Base-by-base conservation (phyloP, 2,113 vertebrate genomes). In the Dipodomys merriami region DNA sequence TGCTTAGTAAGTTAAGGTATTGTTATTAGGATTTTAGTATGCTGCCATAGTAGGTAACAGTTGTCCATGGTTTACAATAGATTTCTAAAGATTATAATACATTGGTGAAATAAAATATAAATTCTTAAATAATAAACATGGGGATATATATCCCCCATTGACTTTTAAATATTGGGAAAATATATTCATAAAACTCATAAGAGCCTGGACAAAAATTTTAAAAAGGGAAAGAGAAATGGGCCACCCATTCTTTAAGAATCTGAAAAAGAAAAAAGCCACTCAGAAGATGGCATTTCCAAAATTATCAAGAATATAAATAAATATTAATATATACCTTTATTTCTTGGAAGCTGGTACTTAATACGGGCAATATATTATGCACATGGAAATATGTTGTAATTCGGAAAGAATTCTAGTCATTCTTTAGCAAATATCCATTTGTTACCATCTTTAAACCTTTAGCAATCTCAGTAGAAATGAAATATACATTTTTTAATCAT, bases 371-470 rank as follows among this genome's bases (percentile, higher is more conserved):
- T 44, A 80, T 30, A 62, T 44, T 76, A 69, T 19, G 62, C 20
- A 85, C 8, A 35, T 39, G 13, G 46, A 69, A 76, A 81, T 96
- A 57, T 53, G 53, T 13, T 44, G 12, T 67, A 62, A 49, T 15
- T n/a, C 8, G 68, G 64, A 25, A 44, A 86, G 71, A 53, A 94
- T 76, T 29, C 19, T 91, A 81, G 18, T 69, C 53, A 80, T 93
- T 10, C 88, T 96, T 71, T 95, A 79, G 65, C 64, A 96, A 85
- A 87, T 93, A 53, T 57, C 94, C 92, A 96, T 86, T 60, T 96
- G 33, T 80, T 76, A 68, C 30, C 4, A 15, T 2, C 22, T 29
- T 67, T 84, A 91, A 67, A 39, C 15, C 33, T 81, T 76, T 25
- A 29, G 9, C 73, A 64, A 65, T 94, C 93, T 86, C 33, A 39